These are phyloP conservation scores for Chelon labrosus DNA, from an alignment of 2,797 vertebrate species.

Conservation along the genomic window DNA sequence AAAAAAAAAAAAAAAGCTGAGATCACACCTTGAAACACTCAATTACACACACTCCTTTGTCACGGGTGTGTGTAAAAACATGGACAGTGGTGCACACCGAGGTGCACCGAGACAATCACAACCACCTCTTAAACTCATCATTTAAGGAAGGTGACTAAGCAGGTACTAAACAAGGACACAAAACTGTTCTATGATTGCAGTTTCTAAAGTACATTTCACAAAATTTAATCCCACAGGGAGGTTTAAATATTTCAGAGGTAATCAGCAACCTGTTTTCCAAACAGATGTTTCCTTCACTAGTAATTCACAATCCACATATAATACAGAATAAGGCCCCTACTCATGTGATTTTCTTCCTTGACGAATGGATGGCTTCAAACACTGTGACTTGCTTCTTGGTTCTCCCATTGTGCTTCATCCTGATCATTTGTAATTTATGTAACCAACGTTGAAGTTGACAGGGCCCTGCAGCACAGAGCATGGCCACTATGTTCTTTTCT, in stretches of 20 bases:
- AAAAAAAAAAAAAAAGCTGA: constrained; percentile 11
- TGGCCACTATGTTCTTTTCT: constrained; percentile 53
- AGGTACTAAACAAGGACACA: constrained; percentile 29
- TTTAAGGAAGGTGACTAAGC: constrained; percentile 35
- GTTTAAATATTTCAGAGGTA: constrained; percentile 49
- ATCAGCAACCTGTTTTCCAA: constrained; percentile 35
- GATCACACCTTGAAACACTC: constrained; percentile 39
- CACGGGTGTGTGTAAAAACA: constrained; percentile 32
- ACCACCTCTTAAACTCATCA: constrained; percentile 36
- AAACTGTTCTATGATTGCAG: constrained; percentile 41
- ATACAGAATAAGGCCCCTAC: constrained; percentile 50
- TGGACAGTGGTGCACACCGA: constrained; percentile 32
- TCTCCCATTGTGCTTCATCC: constrained; percentile 55
- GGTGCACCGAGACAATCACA: constrained; percentile 26
- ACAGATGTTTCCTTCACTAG: constrained; percentile 33
- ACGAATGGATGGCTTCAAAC: constrained; percentile 32
- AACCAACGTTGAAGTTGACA: constrained; percentile 57
- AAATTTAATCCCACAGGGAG: constrained; percentile 51
- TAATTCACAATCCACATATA: constrained; percentile 41
- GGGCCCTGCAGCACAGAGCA: constrained; percentile 39
- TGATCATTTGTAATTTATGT: constrained; percentile 60
- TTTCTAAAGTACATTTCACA: constrained; percentile 31
- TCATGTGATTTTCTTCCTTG: constrained; percentile 16
- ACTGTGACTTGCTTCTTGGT: constrained; percentile 18
- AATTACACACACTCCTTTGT: constrained; percentile 30